These are phyloP conservation scores for Saccostrea glomerata DNA, from an alignment of 1,140 invertebrate genomes.

Conservation along the genomic window DNA sequence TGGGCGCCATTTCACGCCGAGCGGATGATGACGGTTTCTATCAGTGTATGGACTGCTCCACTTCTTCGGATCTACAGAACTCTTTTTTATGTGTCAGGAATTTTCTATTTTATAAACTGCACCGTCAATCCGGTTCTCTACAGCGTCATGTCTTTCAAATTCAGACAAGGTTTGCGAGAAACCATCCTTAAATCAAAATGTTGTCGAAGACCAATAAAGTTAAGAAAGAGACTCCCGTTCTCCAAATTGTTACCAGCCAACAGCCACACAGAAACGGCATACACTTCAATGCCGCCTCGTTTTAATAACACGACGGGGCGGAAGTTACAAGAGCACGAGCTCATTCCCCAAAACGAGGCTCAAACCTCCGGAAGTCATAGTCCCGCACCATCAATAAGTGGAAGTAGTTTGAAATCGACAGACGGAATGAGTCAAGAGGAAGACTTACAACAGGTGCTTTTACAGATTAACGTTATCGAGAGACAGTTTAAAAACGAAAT, in stretches of 20 bases:
- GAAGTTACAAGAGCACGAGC: conserved; percentile 42
- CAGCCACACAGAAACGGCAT: conserved; percentile 64
- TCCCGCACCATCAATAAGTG: conserved; percentile 55
- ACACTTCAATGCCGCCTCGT: conserved; percentile 58
- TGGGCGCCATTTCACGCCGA: conserved; percentile 95
- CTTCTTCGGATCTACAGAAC: conserved; percentile 63
- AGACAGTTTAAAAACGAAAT: background rate
- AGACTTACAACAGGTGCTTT: conserved; percentile 52
- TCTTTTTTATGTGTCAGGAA: conserved; percentile 69
- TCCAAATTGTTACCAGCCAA: conserved; percentile 63
- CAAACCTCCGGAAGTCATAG: conserved; percentile 45
- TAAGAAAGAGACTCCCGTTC: conserved; percentile 54
- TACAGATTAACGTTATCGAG: conserved; percentile 51
- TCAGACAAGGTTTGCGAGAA: conserved; percentile 87
- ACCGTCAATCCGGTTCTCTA: conserved; percentile 95
- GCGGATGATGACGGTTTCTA: conserved; percentile 86
- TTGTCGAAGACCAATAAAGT: conserved; percentile 52
- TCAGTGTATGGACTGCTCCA: conserved; percentile 63
- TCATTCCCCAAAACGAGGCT: conserved; percentile 42
- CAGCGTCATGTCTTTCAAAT: conserved; percentile 93
- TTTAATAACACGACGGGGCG: conserved; percentile 25
- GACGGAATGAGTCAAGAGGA: conserved; percentile 55
- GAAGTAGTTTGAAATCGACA: conserved; percentile 59
- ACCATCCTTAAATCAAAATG: conserved; percentile 62
- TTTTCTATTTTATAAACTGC: conserved; percentile 89